phyloP scores from a whole-genome alignment of 1,140 invertebrate genomes.

The Drosophila tani region DNA sequence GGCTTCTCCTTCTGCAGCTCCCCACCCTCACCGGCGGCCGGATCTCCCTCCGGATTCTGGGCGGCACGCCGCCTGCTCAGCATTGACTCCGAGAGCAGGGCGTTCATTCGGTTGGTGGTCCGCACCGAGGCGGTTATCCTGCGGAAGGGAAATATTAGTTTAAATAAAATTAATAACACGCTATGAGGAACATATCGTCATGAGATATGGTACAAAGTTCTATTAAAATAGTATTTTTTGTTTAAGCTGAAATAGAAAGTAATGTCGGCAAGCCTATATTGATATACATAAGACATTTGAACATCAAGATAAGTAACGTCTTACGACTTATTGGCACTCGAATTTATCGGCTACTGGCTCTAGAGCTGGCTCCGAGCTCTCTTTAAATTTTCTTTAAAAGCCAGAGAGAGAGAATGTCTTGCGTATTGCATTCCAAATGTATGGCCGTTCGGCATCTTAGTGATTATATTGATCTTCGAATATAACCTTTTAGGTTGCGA shows the following conservation, averaged over 20 bases:
- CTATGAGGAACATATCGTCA: background rate
- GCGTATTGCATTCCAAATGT: too few species aligned
- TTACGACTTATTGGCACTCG: too few species aligned
- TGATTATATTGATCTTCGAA: too few species aligned
- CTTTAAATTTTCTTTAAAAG: too few species aligned
- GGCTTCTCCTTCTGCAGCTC: constrained; percentile 68
- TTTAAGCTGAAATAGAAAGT: background rate
- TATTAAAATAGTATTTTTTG: background rate
- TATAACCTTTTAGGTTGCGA: too few species aligned
- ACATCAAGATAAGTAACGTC: too few species aligned
- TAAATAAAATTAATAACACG: background rate
- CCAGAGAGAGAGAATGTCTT: too few species aligned
- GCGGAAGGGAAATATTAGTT: constrained; percentile 7
- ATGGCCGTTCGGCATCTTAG: too few species aligned
- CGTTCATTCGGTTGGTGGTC: constrained; percentile 84
- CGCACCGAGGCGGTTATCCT: constrained; percentile 83
- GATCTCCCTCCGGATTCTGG: constrained; percentile 54
- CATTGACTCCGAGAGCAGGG: constrained; percentile 81
- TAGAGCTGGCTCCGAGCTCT: too few species aligned
- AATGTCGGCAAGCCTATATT: background rate
- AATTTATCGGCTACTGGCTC: too few species aligned
- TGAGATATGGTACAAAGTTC: background rate
- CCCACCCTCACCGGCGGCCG: constrained; percentile 12
- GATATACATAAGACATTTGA: too few species aligned
- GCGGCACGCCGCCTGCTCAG: constrained; percentile 62